Evolutionary conservation across 2,113 vertebrate species (phyloP).

Genomic region (Burhinus bistriatus): DNA sequence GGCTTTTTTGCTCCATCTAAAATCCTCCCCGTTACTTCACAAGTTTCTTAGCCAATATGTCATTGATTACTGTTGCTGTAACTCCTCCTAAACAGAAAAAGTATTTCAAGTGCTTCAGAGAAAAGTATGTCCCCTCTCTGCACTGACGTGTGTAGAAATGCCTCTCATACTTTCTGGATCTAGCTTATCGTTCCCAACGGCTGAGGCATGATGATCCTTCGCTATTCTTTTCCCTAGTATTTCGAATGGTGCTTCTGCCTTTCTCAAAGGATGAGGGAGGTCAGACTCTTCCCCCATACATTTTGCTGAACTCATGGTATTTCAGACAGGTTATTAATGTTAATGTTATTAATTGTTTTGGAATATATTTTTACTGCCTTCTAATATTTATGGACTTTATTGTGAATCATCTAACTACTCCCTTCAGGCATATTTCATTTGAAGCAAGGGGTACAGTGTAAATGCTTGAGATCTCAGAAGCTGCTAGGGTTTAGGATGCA

Average conservation of each 20-base stretch:
- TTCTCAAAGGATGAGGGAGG: neutral
- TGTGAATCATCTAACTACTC: neutral
- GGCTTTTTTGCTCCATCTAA: neutral
- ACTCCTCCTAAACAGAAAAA: neutral
- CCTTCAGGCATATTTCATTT: neutral
- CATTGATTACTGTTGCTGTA: neutral
- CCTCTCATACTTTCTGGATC: conserved; percentile 24
- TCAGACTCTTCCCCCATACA: neutral
- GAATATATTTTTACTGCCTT: neutral
- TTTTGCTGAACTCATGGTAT: neutral
- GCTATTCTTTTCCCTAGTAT: neutral
- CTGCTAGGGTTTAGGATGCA: neutral
- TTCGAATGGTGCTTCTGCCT: neutral
- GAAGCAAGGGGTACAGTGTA: neutral
- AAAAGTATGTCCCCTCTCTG: neutral
- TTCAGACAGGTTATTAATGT: neutral
- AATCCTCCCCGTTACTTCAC: neutral
- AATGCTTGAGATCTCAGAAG: neutral
- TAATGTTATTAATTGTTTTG: neutral
- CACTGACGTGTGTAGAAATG: neutral
- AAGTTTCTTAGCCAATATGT: neutral
- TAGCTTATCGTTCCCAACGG: conserved; percentile 17
- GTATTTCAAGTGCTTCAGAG: neutral
- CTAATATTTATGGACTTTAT: neutral
- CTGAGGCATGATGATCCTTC: neutral